phyloP scores from a whole-genome alignment of 2,888 invertebrate species.

The Peribatodes rhomboidaria region DNA sequence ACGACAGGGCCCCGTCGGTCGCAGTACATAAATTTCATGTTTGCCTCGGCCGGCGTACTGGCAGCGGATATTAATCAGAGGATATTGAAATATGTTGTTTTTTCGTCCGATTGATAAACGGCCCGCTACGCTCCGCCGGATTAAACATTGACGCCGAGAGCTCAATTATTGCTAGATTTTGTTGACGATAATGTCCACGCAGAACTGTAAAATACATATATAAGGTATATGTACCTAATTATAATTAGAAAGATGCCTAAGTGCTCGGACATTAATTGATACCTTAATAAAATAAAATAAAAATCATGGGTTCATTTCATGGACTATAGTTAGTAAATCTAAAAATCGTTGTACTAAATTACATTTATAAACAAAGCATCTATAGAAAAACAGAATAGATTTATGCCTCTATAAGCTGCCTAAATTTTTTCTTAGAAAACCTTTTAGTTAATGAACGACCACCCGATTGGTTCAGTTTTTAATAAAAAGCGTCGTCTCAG shows the following conservation, averaged over 20 bases:
- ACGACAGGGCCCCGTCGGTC: conserved; percentile 82
- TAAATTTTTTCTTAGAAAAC: not conserved
- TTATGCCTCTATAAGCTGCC: too few species aligned
- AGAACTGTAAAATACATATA: not conserved
- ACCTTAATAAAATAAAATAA: too few species aligned
- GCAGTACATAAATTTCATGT: conserved; percentile 86
- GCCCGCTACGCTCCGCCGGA: conserved; percentile 73
- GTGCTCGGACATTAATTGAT: too few species aligned
- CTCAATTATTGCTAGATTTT: conserved; percentile 75
- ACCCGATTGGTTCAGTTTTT: conserved; percentile 21
- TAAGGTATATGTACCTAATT: too few species aligned
- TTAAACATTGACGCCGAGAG: conserved; percentile 80
- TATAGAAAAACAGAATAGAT: too few species aligned
- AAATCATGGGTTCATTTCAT: too few species aligned
- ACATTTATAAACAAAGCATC: too few species aligned
- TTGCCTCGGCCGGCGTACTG: conserved; percentile 83
- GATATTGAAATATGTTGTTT: conserved; percentile 87
- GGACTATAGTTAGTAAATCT: too few species aligned
- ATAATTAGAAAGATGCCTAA: too few species aligned
- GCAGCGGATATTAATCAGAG: conserved; percentile 86
- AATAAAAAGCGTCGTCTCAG: conserved; percentile 24
- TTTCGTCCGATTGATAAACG: conserved; percentile 85
- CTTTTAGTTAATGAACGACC: not conserved
- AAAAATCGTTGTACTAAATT: too few species aligned
- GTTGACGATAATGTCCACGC: conserved; percentile 33